A percentile compares a stretch with the other conserved stretches of the same genome.
Conservation (phyloP, 2,113 vertebrate species). For the Casuarius casuarius region DNA sequence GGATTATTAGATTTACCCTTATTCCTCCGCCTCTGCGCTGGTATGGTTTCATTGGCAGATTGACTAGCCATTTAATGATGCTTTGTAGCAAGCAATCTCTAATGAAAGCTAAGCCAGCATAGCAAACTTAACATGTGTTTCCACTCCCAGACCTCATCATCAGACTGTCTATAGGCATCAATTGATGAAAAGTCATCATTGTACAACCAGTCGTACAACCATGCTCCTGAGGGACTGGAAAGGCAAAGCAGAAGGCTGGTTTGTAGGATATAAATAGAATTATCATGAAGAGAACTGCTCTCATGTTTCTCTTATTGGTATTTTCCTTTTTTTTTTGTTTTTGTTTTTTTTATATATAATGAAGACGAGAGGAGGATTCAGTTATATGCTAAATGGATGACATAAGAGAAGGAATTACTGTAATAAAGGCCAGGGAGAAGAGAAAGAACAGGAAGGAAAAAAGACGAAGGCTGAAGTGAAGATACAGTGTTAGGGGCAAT, state of each 20-base stretch:
- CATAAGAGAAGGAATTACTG: background rate
- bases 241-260: background rate
- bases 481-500: background rate
- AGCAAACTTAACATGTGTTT: background rate
- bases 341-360: background rate
- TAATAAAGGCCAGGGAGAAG: background rate
- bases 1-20: background rate
- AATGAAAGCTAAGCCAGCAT: background rate
- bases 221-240: background rate
- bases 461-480: background rate
- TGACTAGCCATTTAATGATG: background rate
- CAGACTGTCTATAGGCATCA: background rate
- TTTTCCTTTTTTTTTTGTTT: too few relatives aligned
- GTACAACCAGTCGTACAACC: background rate
- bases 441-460: background rate
- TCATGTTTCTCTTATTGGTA: background rate
- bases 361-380: background rate
- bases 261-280: background rate
- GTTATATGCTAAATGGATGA: background rate
- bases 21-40: background rate
- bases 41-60: background rate
- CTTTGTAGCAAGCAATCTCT: background rate
- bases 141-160: background rate
- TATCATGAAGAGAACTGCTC: background rate
- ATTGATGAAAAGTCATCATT: background rate